Base-by-base conservation (phyloP, 2,888 invertebrate species). In the Aleiodes leptofemur region DNA sequence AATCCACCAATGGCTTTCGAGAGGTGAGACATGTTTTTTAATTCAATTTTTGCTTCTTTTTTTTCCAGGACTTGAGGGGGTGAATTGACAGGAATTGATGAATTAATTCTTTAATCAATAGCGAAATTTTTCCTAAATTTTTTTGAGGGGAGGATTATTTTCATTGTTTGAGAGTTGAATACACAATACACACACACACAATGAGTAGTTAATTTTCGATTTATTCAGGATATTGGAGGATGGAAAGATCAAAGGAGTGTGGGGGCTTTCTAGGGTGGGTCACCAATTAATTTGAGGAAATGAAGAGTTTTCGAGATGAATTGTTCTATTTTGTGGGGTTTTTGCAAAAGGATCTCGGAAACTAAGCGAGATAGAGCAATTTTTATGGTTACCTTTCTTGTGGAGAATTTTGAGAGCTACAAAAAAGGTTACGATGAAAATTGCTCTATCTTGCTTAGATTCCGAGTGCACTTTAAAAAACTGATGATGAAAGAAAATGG, bases 71-170 rank as follows among this genome's bases (percentile, higher is more conserved):
- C 2, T 8, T n/a, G 61, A 61, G 43, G 43, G 59, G 59, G 31
- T 6, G 34, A 34, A 34, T 57, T 57, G 57, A 57, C n/a, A 57
- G 57, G 31, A 57, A 59, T 59, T 31, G 34, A n/a, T n/a, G 55
- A 23, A 59, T 31, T 13, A 38, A 7, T 34, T 38, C 8, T 34
- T 34, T 59, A 59, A 59, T 59, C 59, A 38, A 59, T 31, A n/a
- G 38, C 0, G 5, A 14, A 11, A 23, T 23, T 59, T 59, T 13
- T 59, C n/a, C 4, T 4, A 31, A 31, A 7, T 29, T 5, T 16
- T n/a, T 2, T 11, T 23, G 23, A 23, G 1, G 5, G 13, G 31
- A 23, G 11, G 9, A 56, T 14, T 31, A 31, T 31, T 59, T 34
- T 34, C 14, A 13, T 34, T 31, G 0, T 14, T 34, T 38, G 7